Conservation (phyloP, 2,113 vertebrate species). For the Oryzias melastigma region DNA sequence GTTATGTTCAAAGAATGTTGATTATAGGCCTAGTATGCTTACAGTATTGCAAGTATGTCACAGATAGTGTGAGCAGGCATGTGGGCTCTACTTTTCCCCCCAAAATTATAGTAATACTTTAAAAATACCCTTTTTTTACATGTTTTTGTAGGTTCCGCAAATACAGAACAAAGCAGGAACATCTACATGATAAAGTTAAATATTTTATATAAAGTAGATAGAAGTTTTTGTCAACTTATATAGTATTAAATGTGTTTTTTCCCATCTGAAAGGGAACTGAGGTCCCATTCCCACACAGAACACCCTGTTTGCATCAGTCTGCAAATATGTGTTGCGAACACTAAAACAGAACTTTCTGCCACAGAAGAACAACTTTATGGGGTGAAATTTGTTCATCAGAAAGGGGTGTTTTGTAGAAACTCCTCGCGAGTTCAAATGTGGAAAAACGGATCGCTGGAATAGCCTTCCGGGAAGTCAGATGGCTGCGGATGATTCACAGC, state of each 20-base stretch:
- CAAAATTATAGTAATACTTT: neutral
- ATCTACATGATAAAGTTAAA: neutral
- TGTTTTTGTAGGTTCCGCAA: neutral
- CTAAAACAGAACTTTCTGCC: constrained; percentile 2
- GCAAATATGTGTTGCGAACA: constrained; percentile 2
- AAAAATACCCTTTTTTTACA: neutral
- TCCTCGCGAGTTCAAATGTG: constrained; percentile 42
- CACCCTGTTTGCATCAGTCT: constrained; percentile 12
- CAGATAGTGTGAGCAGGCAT: constrained; percentile 22
- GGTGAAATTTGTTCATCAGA: constrained; percentile 2
- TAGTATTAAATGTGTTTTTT: neutral
- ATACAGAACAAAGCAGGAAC: neutral
- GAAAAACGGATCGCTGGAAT: constrained; percentile 53
- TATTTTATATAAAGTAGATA: neutral
- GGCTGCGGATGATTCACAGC: constrained; percentile 56
- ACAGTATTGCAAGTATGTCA: constrained; percentile 22
- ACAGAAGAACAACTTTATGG: constrained; percentile 14
- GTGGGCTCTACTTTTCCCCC: constrained; percentile 3
- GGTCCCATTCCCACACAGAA: constrained; percentile 31
- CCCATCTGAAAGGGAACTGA: constrained; percentile 56
- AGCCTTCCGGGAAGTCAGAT: constrained; percentile 61
- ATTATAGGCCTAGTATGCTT: constrained; percentile 58
- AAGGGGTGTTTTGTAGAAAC: constrained; percentile 24
- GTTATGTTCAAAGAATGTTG: constrained; percentile 56
- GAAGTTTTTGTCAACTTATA: neutral